A percentile compares a stretch with the other conserved stretches of the same genome.
Conservation (phyloP, 2,888 invertebrate species). For the Rhagophthalmus giganteus region DNA sequence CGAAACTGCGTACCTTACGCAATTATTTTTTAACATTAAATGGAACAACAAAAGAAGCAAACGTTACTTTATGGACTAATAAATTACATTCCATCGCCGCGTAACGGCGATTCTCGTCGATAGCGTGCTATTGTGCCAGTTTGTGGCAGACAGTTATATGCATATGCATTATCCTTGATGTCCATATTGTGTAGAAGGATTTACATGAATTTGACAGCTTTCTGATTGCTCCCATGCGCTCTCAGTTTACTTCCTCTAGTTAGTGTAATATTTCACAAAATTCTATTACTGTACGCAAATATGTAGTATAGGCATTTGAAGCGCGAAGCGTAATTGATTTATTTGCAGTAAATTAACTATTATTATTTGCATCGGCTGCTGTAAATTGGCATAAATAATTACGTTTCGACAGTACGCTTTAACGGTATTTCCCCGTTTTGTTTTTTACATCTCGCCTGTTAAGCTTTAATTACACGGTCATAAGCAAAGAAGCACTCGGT, state of each 20-base stretch:
- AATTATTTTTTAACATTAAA: too few relatives aligned
- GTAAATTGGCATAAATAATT: slow-evolving; percentile 2
- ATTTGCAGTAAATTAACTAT: too few relatives aligned
- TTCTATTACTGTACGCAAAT: slow-evolving; percentile 14
- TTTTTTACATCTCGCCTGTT: too few relatives aligned
- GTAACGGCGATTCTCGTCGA: slow-evolving; percentile 1
- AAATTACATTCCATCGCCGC: slow-evolving; percentile 4
- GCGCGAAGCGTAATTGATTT: slow-evolving; percentile 16
- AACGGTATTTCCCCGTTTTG: too few relatives aligned
- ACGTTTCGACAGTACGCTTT: background rate
- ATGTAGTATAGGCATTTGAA: too few relatives aligned
- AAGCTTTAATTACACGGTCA: too few relatives aligned
- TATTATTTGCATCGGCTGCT: too few relatives aligned
- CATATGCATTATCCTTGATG: slow-evolving; percentile 30
- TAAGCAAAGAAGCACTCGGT: too few relatives aligned
- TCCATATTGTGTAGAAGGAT: slow-evolving; percentile 24
- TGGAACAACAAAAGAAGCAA: background rate
- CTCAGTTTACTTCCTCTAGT: slow-evolving; percentile 16
- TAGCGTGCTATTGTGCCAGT: slow-evolving; percentile 13
- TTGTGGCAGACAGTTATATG: slow-evolving; percentile 24
- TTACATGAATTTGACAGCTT: slow-evolving; percentile 29
- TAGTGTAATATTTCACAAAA: slow-evolving; percentile 20
- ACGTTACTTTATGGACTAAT: background rate
- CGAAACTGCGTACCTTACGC: too few relatives aligned
- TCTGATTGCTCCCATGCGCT: slow-evolving; percentile 20